These are phyloP conservation scores for Saguinus midas DNA, from an alignment of 2,113 vertebrate genomes.

Conservation along the genomic window DNA sequence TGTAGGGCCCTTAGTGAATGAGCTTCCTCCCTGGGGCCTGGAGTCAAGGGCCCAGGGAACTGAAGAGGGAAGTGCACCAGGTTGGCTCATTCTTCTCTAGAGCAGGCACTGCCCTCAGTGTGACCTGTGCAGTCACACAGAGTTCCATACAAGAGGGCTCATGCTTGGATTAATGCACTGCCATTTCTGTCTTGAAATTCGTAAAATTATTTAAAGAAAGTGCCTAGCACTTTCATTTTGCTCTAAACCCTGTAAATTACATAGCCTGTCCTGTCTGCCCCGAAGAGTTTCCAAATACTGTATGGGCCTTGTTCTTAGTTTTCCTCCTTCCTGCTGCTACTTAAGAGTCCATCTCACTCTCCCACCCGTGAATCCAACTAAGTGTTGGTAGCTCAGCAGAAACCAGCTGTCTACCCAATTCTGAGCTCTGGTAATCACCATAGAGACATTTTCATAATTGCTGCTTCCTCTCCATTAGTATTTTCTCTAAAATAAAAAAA, in stretches of 20 bases:
- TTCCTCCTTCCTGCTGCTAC: neutral
- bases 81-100: neutral
- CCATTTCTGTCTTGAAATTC: slow-evolving; percentile 6
- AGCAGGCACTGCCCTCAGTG: neutral
- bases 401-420: neutral
- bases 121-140: neutral
- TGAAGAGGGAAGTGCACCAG: neutral
- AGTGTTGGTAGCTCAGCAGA: neutral
- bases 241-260: neutral
- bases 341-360: neutral
- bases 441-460: slow-evolving; percentile 27
- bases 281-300: slow-evolving; percentile 16
- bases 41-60: neutral
- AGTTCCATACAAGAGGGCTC: neutral
- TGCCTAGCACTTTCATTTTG: slow-evolving; percentile 11
- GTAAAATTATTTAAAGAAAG: slow-evolving; percentile 16
- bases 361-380: neutral
- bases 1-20: neutral
- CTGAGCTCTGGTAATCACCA: neutral
- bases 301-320: neutral
- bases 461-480: neutral
- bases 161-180: neutral
- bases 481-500: slow-evolving; percentile 38
- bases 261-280: neutral
- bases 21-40: neutral